A percentile compares a stretch with the other conserved stretches of the same genome.
Conservation (phyloP, 2,797 vertebrate genomes). For the Sebastes matsubarae region DNA sequence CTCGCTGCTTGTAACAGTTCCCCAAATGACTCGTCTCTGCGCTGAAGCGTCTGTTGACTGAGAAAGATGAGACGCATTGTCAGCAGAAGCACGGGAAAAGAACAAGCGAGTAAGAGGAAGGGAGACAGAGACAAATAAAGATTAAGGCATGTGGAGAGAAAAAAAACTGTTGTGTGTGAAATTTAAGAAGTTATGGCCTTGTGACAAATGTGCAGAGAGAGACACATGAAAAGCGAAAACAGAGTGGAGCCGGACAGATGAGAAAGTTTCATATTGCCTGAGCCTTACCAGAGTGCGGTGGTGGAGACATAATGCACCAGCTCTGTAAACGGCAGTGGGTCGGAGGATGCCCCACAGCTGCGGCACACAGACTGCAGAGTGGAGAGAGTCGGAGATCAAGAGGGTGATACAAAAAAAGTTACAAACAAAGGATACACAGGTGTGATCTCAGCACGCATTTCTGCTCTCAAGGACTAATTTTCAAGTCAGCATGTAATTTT, state of each 20-base stretch:
- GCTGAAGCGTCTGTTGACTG: constrained; percentile 80
- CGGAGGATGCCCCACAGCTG: constrained; percentile 96
- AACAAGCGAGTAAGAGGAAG: not conserved
- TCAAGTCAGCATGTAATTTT: constrained; percentile 30
- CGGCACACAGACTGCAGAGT: constrained; percentile 90
- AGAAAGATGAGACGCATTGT: constrained; percentile 5
- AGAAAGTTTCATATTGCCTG: constrained; percentile 14
- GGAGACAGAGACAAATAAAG: constrained; percentile 18
- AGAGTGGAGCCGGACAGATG: not conserved
- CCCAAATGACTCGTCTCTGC: constrained; percentile 89
- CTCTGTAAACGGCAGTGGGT: constrained; percentile 96
- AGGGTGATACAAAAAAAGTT: not conserved
- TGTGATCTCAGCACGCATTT: constrained; percentile 18
- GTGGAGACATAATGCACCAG: constrained; percentile 98
- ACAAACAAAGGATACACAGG: not conserved
- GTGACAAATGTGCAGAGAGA: constrained; percentile 15
- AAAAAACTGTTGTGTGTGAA: not conserved
- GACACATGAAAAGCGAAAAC: not conserved
- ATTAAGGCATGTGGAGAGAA: not conserved
- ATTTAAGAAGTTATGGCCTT: constrained; percentile 6
- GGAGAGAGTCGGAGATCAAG: not conserved
- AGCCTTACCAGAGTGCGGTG: constrained; percentile 94
- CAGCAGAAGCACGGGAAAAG: constrained; percentile 11
- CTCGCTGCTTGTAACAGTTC: constrained; percentile 93
- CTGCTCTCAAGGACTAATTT: constrained; percentile 37